Base-by-base conservation (phyloP, 2,113 vertebrate genomes). In the Nothobranchius furzeri region DNA sequence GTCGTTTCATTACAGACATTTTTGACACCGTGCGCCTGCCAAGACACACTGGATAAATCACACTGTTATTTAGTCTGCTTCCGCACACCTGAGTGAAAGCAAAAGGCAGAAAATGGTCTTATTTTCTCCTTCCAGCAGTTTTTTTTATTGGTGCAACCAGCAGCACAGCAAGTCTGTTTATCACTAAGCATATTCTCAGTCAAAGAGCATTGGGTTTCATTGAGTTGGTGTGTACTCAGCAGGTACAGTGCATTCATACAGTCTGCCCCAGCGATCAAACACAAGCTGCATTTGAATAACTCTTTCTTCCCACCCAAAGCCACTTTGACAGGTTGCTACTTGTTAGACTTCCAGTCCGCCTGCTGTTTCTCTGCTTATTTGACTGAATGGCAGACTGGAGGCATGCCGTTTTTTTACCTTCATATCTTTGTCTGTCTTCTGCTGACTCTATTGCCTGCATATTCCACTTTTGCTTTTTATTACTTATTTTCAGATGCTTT, bases 1-100 rank as follows among this genome's bases (percentile, higher is more conserved):
- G 81, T 87, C 84, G 82, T 88, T 89, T 87, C 80, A 87, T 89
- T 86, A 85, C 88, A 88, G 83, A 76, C 82, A 76, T 90, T 90
- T 87, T 85, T 85, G 88, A 86, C 82, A 83, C 78, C 0, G 75
- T 76, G 84, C 65, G 81, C 82, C 79, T 85, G 80, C 78, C 81
- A 81, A 85, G 78, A 62, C 83, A 65, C 75, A 68, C 68, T 9
- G 76, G 87, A 83, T 89, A 82, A 88, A 90, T 85, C 85, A 78
- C 83, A 77, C 75, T 66, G 75, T 84, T 86, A 79, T 87, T 82
- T 88, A 85, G 73, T 84, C 65, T 49, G 70, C 77, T 85, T 79
- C 12, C 80, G 69, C 78, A 80, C 73, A 89, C 82, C 88, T 82
- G 82, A 87, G 81, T 75, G 68, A 79, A 83, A 60, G 83, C 66